Conservation (phyloP, 1,140 invertebrate genomes). For the Planococcus citri region DNA sequence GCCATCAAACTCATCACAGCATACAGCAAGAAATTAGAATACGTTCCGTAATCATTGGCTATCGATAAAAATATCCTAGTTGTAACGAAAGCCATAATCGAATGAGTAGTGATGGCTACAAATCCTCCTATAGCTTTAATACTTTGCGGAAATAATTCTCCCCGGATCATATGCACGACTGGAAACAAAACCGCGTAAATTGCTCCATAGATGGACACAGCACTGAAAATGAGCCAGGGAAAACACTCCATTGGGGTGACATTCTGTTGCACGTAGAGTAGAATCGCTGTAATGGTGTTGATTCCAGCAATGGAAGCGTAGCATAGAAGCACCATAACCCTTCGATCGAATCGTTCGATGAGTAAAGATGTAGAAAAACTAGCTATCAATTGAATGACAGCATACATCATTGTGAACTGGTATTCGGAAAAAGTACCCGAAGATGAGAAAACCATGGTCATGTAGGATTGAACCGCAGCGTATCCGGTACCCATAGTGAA, state of each 20-base stretch:
- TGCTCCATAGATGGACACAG: background rate
- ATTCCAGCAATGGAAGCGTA: slow-evolving; percentile 21
- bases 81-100: slow-evolving; percentile 47
- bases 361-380: slow-evolving; percentile 36
- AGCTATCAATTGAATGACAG: slow-evolving; percentile 32
- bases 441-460: slow-evolving; percentile 31
- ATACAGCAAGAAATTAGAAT: slow-evolving; percentile 69
- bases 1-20: slow-evolving; percentile 50
- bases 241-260: background rate
- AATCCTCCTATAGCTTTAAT: slow-evolving; percentile 43
- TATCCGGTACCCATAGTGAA: slow-evolving; percentile 26
- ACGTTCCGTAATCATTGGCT: slow-evolving; percentile 43
- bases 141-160: slow-evolving; percentile 47
- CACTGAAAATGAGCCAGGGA: background rate
- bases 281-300: background rate
- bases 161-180: slow-evolving; percentile 45
- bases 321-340: too few relatives aligned
- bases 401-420: slow-evolving; percentile 27
- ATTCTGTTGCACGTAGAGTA: background rate
- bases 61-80: slow-evolving; percentile 59
- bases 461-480: slow-evolving; percentile 27
- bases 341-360: slow-evolving; percentile 31
- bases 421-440: slow-evolving; percentile 21
- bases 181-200: slow-evolving; percentile 39
- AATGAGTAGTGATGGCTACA: slow-evolving; percentile 34